phyloP scores from a whole-genome alignment of 1,140 invertebrate species.

The Andricus grossulariae region DNA sequence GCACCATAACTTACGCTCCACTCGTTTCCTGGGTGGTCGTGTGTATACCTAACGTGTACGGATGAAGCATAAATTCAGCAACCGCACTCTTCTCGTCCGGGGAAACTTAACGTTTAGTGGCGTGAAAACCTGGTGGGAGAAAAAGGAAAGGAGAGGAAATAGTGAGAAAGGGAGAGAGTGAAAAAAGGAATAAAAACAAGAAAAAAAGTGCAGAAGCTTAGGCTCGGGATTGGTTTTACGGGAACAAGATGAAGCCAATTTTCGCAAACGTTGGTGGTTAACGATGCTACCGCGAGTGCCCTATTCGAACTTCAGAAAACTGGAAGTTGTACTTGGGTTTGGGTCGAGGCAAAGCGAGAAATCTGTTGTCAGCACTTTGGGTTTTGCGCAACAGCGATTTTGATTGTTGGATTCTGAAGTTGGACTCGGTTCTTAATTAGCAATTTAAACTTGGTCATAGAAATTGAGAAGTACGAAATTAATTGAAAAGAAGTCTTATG shows the following conservation, averaged over 20 bases:
- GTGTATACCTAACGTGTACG: slow-evolving; percentile 50
- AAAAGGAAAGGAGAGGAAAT: neutral
- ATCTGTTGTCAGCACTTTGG: slow-evolving; percentile 22
- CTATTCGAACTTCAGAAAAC: slow-evolving; percentile 17
- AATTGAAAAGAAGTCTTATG: too few relatives aligned
- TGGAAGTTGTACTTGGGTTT: slow-evolving; percentile 7
- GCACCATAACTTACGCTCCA: slow-evolving; percentile 60
- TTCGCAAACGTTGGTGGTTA: slow-evolving; percentile 12
- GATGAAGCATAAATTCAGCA: slow-evolving; percentile 65
- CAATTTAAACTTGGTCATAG: slow-evolving; percentile 5
- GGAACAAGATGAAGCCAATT: slow-evolving; percentile 27
- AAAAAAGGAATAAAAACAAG: neutral
- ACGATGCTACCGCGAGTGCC: neutral
- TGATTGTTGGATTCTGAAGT: neutral
- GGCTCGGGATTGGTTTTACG: neutral
- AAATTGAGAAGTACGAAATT: neutral
- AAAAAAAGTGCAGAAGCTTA: neutral
- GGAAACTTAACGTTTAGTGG: slow-evolving; percentile 57
- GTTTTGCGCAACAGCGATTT: slow-evolving; percentile 25
- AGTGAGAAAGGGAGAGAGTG: neutral
- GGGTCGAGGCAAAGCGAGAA: neutral
- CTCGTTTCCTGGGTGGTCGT: slow-evolving; percentile 53
- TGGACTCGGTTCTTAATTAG: slow-evolving; percentile 6
- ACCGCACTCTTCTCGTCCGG: slow-evolving; percentile 44
- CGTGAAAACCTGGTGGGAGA: slow-evolving; percentile 39